A percentile compares a stretch with the other conserved stretches of the same genome.
Evolutionary conservation across 2,113 vertebrate species (phyloP).

Genomic region (Crotophaga sulcirostris): DNA sequence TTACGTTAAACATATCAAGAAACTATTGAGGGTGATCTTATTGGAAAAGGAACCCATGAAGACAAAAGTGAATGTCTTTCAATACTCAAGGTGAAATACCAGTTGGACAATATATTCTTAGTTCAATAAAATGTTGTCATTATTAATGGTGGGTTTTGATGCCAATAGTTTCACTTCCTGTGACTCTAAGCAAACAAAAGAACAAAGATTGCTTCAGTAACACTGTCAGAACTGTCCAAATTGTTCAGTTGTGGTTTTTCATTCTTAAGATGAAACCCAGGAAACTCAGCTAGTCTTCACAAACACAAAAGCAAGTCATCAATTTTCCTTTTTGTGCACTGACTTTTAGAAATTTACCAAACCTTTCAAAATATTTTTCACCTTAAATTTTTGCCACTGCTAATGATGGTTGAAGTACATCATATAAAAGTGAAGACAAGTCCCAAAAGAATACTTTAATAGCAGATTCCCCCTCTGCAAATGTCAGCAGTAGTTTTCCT

Average conservation of each 20-base stretch:
- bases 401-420: not conserved
- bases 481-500: not conserved
- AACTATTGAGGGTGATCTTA: not conserved
- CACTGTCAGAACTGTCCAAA: constrained; percentile 30
- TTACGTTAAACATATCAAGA: not conserved
- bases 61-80: not conserved
- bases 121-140: constrained; percentile 19
- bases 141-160: not conserved
- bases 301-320: not conserved
- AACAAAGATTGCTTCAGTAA: not conserved
- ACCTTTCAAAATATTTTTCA: not conserved
- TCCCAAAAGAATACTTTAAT: not conserved
- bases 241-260: not conserved
- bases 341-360: not conserved
- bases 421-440: not conserved
- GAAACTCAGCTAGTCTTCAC: not conserved
- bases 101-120: not conserved
- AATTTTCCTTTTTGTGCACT: not conserved
- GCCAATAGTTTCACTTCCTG: not conserved
- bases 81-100: not conserved
- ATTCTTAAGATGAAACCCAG: not conserved
- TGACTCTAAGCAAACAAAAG: not conserved
- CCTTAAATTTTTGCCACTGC: not conserved
- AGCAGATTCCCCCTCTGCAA: not conserved
- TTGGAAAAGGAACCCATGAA: not conserved